Base-by-base conservation (phyloP, 92 coral and sea anemone species). In the Heliopora coerulea region DNA sequence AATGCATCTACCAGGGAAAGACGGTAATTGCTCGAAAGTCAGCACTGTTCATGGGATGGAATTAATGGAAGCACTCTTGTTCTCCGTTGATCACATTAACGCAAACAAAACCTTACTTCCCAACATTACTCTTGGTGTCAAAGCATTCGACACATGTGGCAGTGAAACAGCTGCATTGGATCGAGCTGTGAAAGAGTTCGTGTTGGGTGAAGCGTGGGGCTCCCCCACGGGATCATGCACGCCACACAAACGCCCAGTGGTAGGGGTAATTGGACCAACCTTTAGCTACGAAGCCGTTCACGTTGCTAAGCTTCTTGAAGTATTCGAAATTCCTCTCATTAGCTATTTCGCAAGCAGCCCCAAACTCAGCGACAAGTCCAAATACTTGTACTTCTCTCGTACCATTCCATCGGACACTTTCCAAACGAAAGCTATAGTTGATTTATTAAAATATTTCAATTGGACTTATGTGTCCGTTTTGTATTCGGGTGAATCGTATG, bases 401-500 rank as follows among this genome's bases (percentile, higher is more conserved):
- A 92, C 96, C 2, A 86, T 89, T 19, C 96, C 97, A 0, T 91
- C 87, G 35, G 97, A 92, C 62, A 79, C 80, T 67, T 85, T 85
- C 42, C 96, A 89, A 58, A 96, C 91, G 13, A 84, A 83, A 63
- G 97, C 96, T 0, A 86, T 92, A 4, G 80, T 85, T 1, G 96
- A 92, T 24, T 75, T 92, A 12, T 82, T 86, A 49, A 75, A 68
- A 32, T 77, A 80, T 67, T 87, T 86, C 74, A 89, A 89, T 80
- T 92, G 97, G 97, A 84, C 92, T 3, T 92, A 87, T 49, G 78
- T 92, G 42, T 84, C 96, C 9, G 87, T 81, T 30, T 89, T 92
- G 33, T 87, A 92, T 62, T 83, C 91, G 46, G 92, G 79, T 21
- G 97, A 92, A 44, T 59, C 87, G 18, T 92, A 92, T 58, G 97